Conservation (phyloP, 2,888 invertebrate genomes). For the Oasisia sp. region DNA sequence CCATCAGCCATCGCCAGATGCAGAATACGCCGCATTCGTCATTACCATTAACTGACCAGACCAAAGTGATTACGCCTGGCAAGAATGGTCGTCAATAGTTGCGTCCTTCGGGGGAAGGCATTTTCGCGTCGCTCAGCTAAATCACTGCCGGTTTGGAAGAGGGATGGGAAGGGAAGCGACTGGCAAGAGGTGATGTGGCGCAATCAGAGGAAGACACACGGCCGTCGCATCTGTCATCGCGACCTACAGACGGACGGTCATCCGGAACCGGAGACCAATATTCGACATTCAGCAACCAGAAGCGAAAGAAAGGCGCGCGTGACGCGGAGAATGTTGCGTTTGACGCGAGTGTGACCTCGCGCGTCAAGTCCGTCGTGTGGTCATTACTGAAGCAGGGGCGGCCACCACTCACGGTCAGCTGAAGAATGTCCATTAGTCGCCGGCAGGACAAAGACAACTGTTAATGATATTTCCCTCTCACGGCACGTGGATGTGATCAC, state of each 20-base stretch:
- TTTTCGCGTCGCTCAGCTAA: not conserved
- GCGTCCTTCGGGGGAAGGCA: not conserved
- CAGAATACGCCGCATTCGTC: not conserved
- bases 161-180: not conserved
- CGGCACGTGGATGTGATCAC: not conserved
- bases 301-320: not conserved
- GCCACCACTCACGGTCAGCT: not conserved
- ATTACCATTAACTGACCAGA: not conserved
- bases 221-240: not conserved
- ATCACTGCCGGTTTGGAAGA: not conserved
- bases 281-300: not conserved
- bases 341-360: not conserved
- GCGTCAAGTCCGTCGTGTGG: not conserved
- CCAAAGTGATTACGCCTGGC: not conserved
- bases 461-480: not conserved
- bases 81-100: not conserved
- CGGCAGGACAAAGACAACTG: not conserved
- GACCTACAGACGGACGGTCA: not conserved
- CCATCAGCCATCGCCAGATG: not conserved
- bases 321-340: not conserved
- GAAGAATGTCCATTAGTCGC: not conserved
- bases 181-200: not conserved
- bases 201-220: not conserved
- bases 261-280: not conserved
- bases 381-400: not conserved